A percentile compares a stretch with the other conserved stretches of the same genome.
phyloP scores from a whole-genome alignment of 1,140 invertebrate genomes.

The Zaprionus tsacasi region DNA sequence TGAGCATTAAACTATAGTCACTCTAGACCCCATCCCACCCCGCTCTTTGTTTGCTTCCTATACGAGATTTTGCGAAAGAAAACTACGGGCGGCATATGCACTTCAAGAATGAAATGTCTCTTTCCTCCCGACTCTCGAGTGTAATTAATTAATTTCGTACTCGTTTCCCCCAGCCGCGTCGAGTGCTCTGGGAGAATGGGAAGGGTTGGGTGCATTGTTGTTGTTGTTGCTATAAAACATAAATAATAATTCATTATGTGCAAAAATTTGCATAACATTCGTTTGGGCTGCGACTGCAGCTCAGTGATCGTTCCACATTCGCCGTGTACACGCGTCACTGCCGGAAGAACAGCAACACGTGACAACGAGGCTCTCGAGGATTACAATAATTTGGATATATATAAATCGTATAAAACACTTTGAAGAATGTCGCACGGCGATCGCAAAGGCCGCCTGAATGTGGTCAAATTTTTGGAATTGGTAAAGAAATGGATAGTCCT shows the following conservation, averaged over 20 bases:
- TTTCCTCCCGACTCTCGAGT: constrained; percentile 75
- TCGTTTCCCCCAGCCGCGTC: constrained; percentile 23
- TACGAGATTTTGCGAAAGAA: neutral
- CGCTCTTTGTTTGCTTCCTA: neutral
- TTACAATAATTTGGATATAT: neutral
- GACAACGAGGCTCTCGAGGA: constrained; percentile 1
- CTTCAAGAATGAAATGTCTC: constrained; percentile 70
- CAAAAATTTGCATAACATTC: constrained; percentile 43
- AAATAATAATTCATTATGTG: constrained; percentile 41
- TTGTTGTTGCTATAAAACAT: constrained; percentile 23
- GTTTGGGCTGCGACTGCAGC: constrained; percentile 23
- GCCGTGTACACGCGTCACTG: constrained; percentile 47
- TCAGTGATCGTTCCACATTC: constrained; percentile 63
- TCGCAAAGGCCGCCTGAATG: constrained; percentile 73
- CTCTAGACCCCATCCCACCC: neutral
- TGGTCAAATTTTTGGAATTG: constrained; percentile 82
- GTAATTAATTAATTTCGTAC: constrained; percentile 82
- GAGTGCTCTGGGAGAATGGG: neutral
- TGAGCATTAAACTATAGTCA: constrained; percentile 3
- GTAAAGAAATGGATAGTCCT: constrained; percentile 45
- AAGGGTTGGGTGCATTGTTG: constrained; percentile 5
- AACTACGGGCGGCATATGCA: constrained; percentile 23
- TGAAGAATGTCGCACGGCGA: constrained; percentile 79
- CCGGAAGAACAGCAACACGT: constrained; percentile 9
- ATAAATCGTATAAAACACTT: no score